These are phyloP conservation scores for Burhinus bistriatus DNA, from an alignment of 2,113 vertebrate genomes.

Conservation along the genomic window DNA sequence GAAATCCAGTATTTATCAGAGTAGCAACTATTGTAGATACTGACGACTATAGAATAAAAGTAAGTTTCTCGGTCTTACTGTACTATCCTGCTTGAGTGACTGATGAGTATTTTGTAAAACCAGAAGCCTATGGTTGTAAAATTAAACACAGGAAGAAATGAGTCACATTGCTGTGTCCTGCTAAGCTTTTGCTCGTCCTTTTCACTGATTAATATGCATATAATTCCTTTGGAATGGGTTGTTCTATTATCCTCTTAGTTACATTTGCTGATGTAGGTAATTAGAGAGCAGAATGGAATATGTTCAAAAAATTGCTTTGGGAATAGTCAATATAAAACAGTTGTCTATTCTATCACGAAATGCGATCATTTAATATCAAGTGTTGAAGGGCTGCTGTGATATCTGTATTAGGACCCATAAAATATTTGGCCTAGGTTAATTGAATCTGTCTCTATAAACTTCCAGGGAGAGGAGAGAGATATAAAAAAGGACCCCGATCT, in stretches of 20 bases:
- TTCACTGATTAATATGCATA: neutral
- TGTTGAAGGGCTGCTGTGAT: neutral
- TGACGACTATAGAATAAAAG: conserved; percentile 83
- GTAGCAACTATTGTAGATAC: conserved; percentile 82
- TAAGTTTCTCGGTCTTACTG: conserved; percentile 49
- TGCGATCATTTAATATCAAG: neutral
- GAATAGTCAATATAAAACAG: neutral
- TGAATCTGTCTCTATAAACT: neutral
- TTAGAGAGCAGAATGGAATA: neutral
- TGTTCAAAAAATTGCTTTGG: neutral
- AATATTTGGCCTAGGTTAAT: neutral
- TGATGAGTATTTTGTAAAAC: neutral
- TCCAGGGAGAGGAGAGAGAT: neutral
- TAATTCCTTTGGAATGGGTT: neutral
- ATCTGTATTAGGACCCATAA: neutral
- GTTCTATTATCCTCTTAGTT: neutral
- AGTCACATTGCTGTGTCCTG: neutral
- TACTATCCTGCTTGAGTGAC: neutral
- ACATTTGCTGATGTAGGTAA: neutral
- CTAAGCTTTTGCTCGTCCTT: neutral
- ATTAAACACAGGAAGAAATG: neutral
- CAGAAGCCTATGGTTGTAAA: neutral
- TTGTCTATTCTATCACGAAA: neutral
- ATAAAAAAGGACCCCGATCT: neutral
- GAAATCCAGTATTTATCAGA: conserved; percentile 83